Evolutionary conservation across 2,888 invertebrate species (phyloP).

Genomic region (Thysanoteuthis rhombus): DNA sequence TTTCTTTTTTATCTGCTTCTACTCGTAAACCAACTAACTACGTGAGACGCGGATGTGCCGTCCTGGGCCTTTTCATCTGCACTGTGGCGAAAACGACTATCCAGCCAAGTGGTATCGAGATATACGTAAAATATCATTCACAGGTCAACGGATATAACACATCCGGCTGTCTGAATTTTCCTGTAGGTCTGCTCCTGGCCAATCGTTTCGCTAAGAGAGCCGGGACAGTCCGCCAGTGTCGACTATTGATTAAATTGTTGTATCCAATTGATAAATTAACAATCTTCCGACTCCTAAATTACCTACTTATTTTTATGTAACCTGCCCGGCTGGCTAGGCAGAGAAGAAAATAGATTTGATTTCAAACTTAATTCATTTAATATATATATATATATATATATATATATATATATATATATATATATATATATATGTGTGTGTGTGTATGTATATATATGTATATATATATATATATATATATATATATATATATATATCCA

Average conservation of each 20-base stretch:
- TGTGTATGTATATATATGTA: too few relatives aligned
- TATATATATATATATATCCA: too few relatives aligned
- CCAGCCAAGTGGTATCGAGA: neutral
- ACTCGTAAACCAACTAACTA: too few relatives aligned
- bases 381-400: too few relatives aligned
- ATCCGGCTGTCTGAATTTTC: neutral
- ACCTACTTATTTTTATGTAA: neutral
- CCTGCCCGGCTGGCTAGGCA: neutral
- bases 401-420: too few relatives aligned
- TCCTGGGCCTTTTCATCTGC: too few relatives aligned
- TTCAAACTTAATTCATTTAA: neutral
- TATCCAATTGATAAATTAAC: conserved; percentile 12
- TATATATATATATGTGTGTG: too few relatives aligned
- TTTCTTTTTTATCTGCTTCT: too few relatives aligned
- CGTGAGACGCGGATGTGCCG: too few relatives aligned
- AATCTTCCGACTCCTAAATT: neutral
- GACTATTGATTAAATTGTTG: neutral
- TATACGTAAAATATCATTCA: neutral
- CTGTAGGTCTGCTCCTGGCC: neutral
- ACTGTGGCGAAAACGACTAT: too few relatives aligned
- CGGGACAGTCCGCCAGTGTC: neutral
- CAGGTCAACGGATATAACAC: neutral
- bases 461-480: too few relatives aligned
- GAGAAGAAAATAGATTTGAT: neutral
- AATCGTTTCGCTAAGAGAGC: neutral